Percentiles rank a stretch among this genome's conserved stretches.
Conservation (phyloP, 2,888 invertebrate genomes). For the Calephelis perditalis region DNA sequence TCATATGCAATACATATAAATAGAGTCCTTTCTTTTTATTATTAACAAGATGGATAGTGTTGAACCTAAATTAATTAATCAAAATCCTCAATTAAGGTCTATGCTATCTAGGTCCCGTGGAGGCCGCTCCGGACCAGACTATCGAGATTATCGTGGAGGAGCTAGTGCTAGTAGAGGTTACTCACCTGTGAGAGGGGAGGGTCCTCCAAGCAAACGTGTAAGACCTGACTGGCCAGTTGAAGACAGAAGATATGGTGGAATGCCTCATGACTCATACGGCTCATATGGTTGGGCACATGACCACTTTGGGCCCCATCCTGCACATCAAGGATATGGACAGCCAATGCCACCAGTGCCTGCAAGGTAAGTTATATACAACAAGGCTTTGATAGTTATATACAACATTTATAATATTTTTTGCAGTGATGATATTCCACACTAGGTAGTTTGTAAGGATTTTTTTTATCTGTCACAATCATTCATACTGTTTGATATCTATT, state of each 20-base stretch:
- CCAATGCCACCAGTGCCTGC: slow-evolving; percentile 74
- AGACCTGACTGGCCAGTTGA: slow-evolving; percentile 83
- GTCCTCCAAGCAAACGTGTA: slow-evolving; percentile 87
- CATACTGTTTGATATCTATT: no score
- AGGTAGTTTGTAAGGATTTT: no score
- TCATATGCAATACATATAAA: no score
- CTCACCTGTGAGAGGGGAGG: slow-evolving; percentile 86
- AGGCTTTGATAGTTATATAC: background rate
- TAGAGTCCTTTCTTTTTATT: no score
- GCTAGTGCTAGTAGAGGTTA: slow-evolving; percentile 83
- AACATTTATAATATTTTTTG: no score
- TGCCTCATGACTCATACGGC: slow-evolving; percentile 72
- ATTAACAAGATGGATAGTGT: no score
- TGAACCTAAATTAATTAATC: no score
- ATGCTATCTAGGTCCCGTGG: slow-evolving; percentile 63
- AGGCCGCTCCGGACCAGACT: slow-evolving; percentile 86
- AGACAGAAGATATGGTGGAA: slow-evolving; percentile 70
- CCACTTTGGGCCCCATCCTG: slow-evolving; percentile 76
- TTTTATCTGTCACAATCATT: no score
- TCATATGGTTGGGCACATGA: slow-evolving; percentile 77
- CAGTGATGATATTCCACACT: no score
- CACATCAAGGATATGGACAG: slow-evolving; percentile 80
- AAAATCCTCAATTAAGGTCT: no score
- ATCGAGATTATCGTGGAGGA: slow-evolving; percentile 86
- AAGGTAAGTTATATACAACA: no score